Base-by-base conservation (phyloP, 2,888 invertebrate species). In the Choreutis nemorana region DNA sequence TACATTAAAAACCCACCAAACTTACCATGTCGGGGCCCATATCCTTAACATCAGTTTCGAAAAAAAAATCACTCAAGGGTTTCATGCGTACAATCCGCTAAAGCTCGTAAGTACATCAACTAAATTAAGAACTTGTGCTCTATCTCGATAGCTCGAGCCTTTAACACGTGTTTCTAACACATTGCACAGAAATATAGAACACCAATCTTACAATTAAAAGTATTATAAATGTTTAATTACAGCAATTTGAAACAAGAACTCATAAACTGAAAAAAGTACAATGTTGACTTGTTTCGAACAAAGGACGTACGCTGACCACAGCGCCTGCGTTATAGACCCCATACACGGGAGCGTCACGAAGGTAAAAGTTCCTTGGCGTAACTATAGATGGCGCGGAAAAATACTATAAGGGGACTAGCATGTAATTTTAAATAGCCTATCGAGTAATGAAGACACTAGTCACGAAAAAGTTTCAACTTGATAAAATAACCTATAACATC, bases 21-120 rank as follows among this genome's bases (percentile, higher is more conserved):
- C 79, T 83, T 79, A 89, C 88, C 88, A 89, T 88, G 79, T 88
- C 88, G 79, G 87, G 87, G 82, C 87, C 88, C 85, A 87, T 86
- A 81, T 87, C 86, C 84, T 85, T 87, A 85, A 87, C 87, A 83
- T 87, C 85, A 73, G 83, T 75, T 75, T 83, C 81, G 66, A 84
- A 83, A 81, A 85, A 84, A 67, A 83, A 81, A 63, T 82, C 83
- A 81, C 83, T 82, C 80, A 84, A 82, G 66, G 84, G 84, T 83
- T 84, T 84, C 84, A 84, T 84, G 81, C 78, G 78, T 72, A 65
- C 72, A 60, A 63, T 66, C 62, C 62, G 55, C 64, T 61, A 64
- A 67, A 71, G 66, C 68, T 66, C 57, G 46, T n/a, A 70, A 66
- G 61, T 57, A 72, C 55, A 48, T n/a, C n/a, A n/a, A n/a, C n/a